phyloP scores from a whole-genome alignment of 2,113 vertebrate species.

The Ondatra zibethicus region DNA sequence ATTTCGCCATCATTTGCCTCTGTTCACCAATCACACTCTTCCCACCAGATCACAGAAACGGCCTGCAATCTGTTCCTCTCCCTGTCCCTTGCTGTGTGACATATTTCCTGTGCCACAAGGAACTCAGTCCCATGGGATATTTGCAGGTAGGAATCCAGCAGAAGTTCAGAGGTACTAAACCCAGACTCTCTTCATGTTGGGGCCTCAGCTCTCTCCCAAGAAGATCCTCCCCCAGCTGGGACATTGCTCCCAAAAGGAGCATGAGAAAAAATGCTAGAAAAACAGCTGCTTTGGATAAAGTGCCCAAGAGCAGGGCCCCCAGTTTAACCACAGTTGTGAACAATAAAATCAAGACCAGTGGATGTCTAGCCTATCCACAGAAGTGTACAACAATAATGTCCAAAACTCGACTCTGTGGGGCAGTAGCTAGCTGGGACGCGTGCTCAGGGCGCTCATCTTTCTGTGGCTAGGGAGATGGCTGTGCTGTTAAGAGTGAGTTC shows the following conservation, averaged over 20 bases:
- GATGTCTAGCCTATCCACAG: not conserved
- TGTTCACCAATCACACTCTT: no score
- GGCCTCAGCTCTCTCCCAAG: not conserved
- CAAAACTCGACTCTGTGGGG: not conserved
- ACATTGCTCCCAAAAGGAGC: not conserved
- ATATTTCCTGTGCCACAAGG: not conserved
- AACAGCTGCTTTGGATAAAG: not conserved
- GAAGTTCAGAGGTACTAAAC: not conserved
- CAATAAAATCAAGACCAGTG: not conserved
- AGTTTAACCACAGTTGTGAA: not conserved
- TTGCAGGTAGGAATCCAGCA: not conserved
- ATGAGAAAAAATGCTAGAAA: fast-evolving
- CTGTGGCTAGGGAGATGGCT: not conserved
- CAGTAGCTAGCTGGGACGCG: not conserved
- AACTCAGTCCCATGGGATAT: not conserved
- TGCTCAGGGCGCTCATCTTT: not conserved
- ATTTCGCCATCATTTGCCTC: not conserved
- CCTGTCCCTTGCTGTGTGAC: not conserved
- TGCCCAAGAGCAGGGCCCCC: not conserved
- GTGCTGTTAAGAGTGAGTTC: not conserved
- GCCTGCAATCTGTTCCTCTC: not conserved
- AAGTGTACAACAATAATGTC: not conserved
- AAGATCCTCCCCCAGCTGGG: no score
- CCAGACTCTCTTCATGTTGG: fast-evolving
- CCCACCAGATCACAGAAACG: no score